Percentiles rank a stretch among this genome's conserved stretches.
Conservation (phyloP, 2,113 vertebrate genomes). For the Sander lucioperca region DNA sequence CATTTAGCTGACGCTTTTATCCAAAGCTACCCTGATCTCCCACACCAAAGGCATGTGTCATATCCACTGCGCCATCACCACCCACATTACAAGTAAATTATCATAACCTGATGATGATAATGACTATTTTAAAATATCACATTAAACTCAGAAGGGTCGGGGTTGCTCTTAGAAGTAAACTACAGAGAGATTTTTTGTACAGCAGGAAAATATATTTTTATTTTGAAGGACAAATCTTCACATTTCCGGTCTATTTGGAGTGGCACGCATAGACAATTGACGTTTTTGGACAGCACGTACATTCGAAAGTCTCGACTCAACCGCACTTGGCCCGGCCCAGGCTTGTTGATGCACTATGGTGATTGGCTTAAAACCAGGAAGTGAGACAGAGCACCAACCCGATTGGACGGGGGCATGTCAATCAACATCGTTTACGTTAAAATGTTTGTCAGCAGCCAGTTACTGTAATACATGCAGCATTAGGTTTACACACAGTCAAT, state of each 20-base stretch:
- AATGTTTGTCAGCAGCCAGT: conserved; percentile 3
- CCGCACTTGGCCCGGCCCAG: conserved; percentile 40
- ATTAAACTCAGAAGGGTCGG: background rate
- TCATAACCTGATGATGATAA: background rate
- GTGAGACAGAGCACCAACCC: background rate
- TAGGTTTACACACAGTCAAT: background rate
- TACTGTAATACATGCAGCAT: background rate
- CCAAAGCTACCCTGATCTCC: too few relatives aligned
- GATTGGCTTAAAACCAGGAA: conserved; percentile 64
- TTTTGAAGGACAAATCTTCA: background rate
- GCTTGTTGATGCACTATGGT: background rate
- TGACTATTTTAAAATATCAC: background rate
- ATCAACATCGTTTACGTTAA: background rate
- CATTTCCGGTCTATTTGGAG: background rate
- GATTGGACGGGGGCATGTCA: conserved; percentile 52
- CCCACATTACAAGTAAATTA: too few relatives aligned
- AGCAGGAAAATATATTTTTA: conserved; percentile 11
- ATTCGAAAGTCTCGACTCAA: conserved; percentile 33
- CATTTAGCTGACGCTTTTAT: too few relatives aligned
- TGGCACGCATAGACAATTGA: background rate
- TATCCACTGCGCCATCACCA: too few relatives aligned
- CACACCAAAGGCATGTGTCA: too few relatives aligned
- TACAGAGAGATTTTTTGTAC: background rate
- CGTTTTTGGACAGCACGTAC: conserved; percentile 7
- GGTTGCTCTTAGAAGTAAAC: background rate